Evolutionary conservation across 2,113 vertebrate species (phyloP).

Genomic region (Leucopsar rothschildi): DNA sequence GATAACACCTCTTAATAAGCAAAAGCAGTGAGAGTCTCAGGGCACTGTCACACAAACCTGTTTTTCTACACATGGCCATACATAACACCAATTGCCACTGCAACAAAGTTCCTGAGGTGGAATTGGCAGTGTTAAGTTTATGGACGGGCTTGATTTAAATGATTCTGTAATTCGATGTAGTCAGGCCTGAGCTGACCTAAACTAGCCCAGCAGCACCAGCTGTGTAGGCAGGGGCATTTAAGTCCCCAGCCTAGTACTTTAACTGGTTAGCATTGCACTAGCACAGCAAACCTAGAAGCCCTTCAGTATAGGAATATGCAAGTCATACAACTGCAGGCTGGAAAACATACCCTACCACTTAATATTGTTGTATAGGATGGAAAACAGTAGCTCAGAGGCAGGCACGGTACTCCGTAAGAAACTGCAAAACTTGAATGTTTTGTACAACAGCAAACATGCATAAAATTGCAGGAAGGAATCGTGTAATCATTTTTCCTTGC

Average conservation of each 20-base stretch:
- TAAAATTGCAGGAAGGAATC: not conserved
- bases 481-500: not conserved
- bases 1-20: not conserved
- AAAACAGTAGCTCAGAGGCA: not conserved
- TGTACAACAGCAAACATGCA: not conserved
- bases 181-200: not conserved
- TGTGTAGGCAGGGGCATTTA: not conserved
- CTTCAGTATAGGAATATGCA: not conserved
- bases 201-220: not conserved
- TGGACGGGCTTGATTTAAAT: not conserved
- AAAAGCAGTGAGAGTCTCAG: not conserved
- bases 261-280: not conserved
- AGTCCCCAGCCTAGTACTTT: not conserved
- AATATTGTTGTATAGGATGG: not conserved
- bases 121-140: not conserved
- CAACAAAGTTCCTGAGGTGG: not conserved
- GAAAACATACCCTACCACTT: not conserved
- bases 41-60: not conserved
- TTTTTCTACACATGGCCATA: not conserved
- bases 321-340: not conserved
- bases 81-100: not conserved
- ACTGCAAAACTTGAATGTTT: not conserved
- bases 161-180: not conserved
- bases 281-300: not conserved
- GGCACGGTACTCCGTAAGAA: rapidly evolving